Percentiles rank a stretch among this genome's conserved stretches.
These are phyloP conservation scores for Neosalanx taihuensis DNA, from an alignment of 2,797 vertebrate species.

Conservation along the genomic window DNA sequence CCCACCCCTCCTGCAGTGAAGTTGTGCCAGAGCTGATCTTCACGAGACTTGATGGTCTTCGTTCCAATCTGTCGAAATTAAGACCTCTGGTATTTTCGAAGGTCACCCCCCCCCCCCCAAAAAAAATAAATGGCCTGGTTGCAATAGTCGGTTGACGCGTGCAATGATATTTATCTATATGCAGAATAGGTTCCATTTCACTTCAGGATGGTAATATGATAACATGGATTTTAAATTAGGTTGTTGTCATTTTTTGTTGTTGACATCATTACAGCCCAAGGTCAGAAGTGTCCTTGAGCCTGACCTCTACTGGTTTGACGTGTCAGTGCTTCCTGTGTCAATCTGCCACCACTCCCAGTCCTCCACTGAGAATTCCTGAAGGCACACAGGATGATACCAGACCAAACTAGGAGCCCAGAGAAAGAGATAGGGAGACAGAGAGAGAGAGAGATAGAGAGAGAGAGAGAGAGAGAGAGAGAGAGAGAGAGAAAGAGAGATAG, in stretches of 20 bases:
- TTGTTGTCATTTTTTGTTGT: background rate
- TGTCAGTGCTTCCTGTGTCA: constrained; percentile 42
- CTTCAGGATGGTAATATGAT: background rate
- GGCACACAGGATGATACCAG: constrained; percentile 10
- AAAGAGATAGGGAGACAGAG: too few relatives aligned
- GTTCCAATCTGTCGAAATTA: constrained; percentile 47
- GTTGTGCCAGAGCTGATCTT: constrained; percentile 43
- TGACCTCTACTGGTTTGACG: constrained; percentile 14
- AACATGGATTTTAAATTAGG: background rate
- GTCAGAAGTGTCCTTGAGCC: background rate
- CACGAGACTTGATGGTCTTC: constrained; percentile 52
- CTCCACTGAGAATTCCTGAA: constrained; percentile 32
- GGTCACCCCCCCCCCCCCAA: background rate
- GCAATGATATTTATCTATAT: background rate
- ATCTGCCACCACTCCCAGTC: constrained; percentile 19
- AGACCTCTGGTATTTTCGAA: constrained; percentile 30
- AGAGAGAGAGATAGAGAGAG: constrained; percentile 68
- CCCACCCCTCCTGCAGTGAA: constrained; percentile 31
- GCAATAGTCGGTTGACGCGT: background rate
- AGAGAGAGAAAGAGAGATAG: background rate
- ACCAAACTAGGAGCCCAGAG: background rate
- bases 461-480: background rate
- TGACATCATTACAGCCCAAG: background rate
- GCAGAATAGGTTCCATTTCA: background rate
- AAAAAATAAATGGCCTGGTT: background rate